Evolutionary conservation across 1,140 invertebrate genomes (phyloP).

Genomic region (Lepidostoma basale): DNA sequence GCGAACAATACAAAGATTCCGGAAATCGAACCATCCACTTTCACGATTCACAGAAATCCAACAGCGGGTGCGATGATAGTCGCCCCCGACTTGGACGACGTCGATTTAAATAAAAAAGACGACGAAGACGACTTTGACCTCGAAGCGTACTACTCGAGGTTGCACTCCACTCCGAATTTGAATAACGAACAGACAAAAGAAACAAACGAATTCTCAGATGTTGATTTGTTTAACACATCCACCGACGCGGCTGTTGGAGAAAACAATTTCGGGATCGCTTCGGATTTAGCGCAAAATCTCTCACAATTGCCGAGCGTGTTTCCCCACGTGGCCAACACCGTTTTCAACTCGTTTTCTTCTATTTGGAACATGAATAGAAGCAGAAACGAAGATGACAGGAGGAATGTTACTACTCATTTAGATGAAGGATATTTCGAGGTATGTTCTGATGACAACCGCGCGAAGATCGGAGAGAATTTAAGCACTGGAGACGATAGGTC

Average conservation of each 20-base stretch:
- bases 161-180: slow-evolving; percentile 50
- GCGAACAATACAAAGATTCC: not conserved
- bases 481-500: not conserved
- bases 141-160: slow-evolving; percentile 57
- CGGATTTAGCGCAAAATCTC: slow-evolving; percentile 63
- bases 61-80: not conserved
- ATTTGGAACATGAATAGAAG: slow-evolving; percentile 50
- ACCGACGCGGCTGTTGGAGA: not conserved
- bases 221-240: slow-evolving; percentile 1
- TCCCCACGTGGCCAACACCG: slow-evolving; percentile 64
- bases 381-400: not conserved
- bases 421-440: not conserved
- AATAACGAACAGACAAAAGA: slow-evolving; percentile 46
- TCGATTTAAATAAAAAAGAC: slow-evolving; percentile 12
- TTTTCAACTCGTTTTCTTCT: slow-evolving; percentile 65
- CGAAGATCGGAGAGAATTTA: slow-evolving; percentile 9
- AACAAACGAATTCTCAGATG: slow-evolving; percentile 25
- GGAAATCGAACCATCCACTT: slow-evolving; percentile 10
- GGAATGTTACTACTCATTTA: not conserved
- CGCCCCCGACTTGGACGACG: not conserved
- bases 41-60: not conserved
- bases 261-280: slow-evolving; percentile 56
- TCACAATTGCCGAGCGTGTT: slow-evolving; percentile 60
- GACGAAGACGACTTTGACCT: slow-evolving; percentile 57
- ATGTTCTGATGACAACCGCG: not conserved